Conservation (phyloP, 2,888 invertebrate species). For the Cheilosia scutellata region DNA sequence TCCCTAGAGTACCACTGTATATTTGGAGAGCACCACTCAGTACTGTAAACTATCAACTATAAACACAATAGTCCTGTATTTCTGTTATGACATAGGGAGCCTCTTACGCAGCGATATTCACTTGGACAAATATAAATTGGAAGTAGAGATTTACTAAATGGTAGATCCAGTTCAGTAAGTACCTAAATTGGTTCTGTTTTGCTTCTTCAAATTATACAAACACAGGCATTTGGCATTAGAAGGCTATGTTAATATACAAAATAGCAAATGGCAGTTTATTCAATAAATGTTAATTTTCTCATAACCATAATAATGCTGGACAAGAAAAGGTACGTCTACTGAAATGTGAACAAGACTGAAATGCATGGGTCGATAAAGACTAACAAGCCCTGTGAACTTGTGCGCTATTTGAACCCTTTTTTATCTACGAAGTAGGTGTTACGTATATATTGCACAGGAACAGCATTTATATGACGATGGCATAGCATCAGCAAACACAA, state of each 20-base stretch:
- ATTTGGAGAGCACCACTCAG: conserved; percentile 12
- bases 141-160: neutral
- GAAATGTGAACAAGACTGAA: too few species aligned
- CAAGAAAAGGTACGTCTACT: too few species aligned
- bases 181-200: neutral
- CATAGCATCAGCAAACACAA: neutral
- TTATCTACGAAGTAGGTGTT: neutral
- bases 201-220: too few species aligned
- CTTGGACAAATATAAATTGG: conserved; percentile 1
- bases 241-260: too few species aligned
- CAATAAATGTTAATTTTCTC: too few species aligned
- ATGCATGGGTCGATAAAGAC: too few species aligned
- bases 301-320: too few species aligned
- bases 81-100: conserved; percentile 6
- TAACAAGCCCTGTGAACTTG: too few species aligned
- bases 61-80: conserved; percentile 26
- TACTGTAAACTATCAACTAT: conserved; percentile 36
- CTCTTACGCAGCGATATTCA: conserved; percentile 17
- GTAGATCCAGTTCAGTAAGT: neutral
- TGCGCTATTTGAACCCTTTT: neutral
- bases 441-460: neutral
- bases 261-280: too few species aligned
- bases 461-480: neutral
- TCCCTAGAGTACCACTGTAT: conserved; percentile 7
- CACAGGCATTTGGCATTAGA: too few species aligned